Evolutionary conservation across 2,113 vertebrate genomes (phyloP), one percentile per base, ranked within the genome.

Genomic region (Equus quagga): DNA sequence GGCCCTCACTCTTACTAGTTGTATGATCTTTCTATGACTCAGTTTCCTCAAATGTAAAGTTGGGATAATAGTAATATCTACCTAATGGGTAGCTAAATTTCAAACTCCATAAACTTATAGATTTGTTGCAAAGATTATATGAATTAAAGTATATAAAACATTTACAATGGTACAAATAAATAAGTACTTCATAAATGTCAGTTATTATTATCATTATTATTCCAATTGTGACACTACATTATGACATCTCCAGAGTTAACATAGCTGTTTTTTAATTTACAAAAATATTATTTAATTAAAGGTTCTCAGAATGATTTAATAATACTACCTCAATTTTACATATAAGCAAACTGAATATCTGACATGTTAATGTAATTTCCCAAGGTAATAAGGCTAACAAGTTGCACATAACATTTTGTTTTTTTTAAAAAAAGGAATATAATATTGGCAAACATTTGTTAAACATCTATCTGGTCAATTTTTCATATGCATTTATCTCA

Each of bases 221-320:
- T 70, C 18, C 41, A 46, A 69, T 11, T 79, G 31, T 11, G 21
- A 51, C 2, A 23, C 15, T 60, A 23, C 2, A 78, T n/a, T 70
- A 75, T 10, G 44, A 69, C 8, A 28, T 36, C 18, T 92, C 33
- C 13, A 91, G 31, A 82, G 62, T 70, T 76, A 75, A 60, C 18
- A 76, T 24, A 60, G n/a, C 0, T 51, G 5, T 49, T 70, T 72
- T 18, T 70, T 87, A 1, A 72, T 41, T 95, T 93, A 85, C 49
- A 28, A 96, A 92, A 85, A 49, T 64, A 76, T 70, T 83, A 78
- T 83, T 83, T 85, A 81, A 81, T 89, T 73, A 81, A 82, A 83
- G 51, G 49, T 78, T 90, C 13, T 92, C 64, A 64, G 9, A 94
- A 72, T 64, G 2, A 12, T 56, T 82, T 65, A 79, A 92, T 58